phyloP scores from a whole-genome alignment of 2,113 vertebrate genomes.

The Eolophus roseicapilla region DNA sequence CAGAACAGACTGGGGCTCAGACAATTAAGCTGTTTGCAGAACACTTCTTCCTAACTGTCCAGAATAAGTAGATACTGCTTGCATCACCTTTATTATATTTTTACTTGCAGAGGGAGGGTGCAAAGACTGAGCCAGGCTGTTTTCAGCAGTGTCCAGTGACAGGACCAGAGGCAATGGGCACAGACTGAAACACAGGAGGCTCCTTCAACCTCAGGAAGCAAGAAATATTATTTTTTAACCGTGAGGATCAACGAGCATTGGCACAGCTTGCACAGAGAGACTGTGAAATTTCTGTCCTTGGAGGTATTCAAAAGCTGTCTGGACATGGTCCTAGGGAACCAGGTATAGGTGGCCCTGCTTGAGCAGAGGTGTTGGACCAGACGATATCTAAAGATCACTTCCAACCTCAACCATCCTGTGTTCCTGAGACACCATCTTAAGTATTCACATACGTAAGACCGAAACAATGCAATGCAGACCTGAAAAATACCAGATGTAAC shows the following conservation, averaged over 20 bases:
- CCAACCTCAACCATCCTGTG: not conserved
- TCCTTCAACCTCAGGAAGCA: not conserved
- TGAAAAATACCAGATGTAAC: not conserved
- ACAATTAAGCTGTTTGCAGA: not conserved
- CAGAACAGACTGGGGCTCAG: not conserved
- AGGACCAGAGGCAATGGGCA: not conserved
- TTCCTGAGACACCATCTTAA: not conserved
- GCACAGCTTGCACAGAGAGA: not conserved
- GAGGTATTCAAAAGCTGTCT: not conserved
- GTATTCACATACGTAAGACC: not conserved
- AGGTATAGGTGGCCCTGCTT: not conserved
- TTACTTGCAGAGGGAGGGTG: not conserved
- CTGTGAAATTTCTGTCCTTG: not conserved
- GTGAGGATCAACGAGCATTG: not conserved
- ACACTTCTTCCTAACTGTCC: not conserved
- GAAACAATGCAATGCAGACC: not conserved
- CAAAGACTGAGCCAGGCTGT: not conserved
- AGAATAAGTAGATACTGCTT: not conserved
- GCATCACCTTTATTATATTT: not conserved
- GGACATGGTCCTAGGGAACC: not conserved
- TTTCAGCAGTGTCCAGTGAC: not conserved
- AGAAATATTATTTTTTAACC: not conserved
- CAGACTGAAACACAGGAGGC: not conserved
- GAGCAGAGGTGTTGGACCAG: not conserved
- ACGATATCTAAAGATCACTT: not conserved